Evolutionary conservation across 2,797 vertebrate species (phyloP).

Genomic region (Esox lucius): DNA sequence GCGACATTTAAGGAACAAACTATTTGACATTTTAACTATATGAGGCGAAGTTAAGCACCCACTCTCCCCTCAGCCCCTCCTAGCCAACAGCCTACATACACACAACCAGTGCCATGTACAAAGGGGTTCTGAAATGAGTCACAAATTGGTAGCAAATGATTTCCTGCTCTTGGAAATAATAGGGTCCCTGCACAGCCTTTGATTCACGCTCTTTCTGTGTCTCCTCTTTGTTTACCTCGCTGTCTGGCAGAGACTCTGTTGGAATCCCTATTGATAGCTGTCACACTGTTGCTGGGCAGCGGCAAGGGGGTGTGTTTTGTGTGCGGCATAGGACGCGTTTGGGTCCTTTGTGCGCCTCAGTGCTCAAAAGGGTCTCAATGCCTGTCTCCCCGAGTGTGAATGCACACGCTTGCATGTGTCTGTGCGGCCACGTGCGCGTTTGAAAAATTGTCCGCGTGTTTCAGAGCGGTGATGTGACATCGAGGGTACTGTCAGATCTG

Average conservation of each 20-base stretch:
- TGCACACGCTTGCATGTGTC: neutral
- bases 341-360: neutral
- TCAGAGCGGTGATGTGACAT: slow-evolving; percentile 70
- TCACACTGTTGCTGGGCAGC: slow-evolving; percentile 63
- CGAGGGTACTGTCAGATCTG: slow-evolving; percentile 83
- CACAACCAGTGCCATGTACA: slow-evolving; percentile 48
- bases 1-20: slow-evolving; percentile 56
- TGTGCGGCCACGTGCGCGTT: slow-evolving; percentile 15
- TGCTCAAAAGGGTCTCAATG: neutral
- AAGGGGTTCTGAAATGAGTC: slow-evolving; percentile 66
- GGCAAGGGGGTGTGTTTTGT: slow-evolving; percentile 44
- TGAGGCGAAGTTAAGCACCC: slow-evolving; percentile 55
- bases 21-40: slow-evolving; percentile 67
- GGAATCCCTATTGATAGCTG: slow-evolving; percentile 83
- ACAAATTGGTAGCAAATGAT: slow-evolving; percentile 74
- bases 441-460: slow-evolving; percentile 20
- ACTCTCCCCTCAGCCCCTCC: slow-evolving; percentile 29
- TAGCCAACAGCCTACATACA: slow-evolving; percentile 31
- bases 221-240: slow-evolving; percentile 73
- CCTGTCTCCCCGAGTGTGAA: neutral
- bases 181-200: slow-evolving; percentile 67
- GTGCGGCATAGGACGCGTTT: neutral
- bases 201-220: slow-evolving; percentile 65
- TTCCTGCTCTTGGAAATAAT: slow-evolving; percentile 71
- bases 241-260: slow-evolving; percentile 69